Conservation (phyloP, 1,140 invertebrate genomes). For the Tribolium madens region DNA sequence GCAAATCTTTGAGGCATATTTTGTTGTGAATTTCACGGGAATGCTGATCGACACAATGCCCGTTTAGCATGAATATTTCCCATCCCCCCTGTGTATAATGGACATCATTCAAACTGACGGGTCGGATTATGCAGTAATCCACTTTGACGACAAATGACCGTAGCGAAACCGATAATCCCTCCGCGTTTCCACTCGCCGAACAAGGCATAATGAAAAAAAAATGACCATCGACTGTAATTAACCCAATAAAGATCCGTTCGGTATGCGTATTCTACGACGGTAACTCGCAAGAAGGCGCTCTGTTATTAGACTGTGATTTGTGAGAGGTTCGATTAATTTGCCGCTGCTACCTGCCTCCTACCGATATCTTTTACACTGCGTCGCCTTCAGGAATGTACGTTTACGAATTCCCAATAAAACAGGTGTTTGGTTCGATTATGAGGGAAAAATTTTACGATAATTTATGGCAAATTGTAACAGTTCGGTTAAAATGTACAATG, state of each 20-base stretch:
- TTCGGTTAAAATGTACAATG: too few species aligned
- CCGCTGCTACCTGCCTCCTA: constrained; percentile 43
- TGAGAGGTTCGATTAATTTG: constrained; percentile 48
- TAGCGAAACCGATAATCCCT: neutral
- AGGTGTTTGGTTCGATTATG: neutral
- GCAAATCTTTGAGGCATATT: neutral
- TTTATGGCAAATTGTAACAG: too few species aligned
- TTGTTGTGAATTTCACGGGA: constrained; percentile 37
- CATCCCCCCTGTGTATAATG: neutral
- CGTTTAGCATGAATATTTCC: constrained; percentile 39
- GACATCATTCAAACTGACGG: constrained; percentile 39
- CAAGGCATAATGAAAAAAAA: too few species aligned
- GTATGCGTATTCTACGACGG: neutral
- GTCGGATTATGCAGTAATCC: constrained; percentile 23
- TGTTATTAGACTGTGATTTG: constrained; percentile 49
- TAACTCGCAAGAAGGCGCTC: constrained; percentile 31
- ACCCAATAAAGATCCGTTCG: constrained; percentile 4
- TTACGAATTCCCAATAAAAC: constrained; percentile 11
- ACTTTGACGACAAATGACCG: constrained; percentile 31
- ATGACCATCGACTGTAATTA: neutral
- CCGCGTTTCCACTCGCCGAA: too few species aligned
- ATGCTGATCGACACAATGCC: constrained; percentile 15
- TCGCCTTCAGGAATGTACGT: constrained; percentile 12
- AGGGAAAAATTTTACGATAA: neutral
- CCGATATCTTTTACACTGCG: constrained; percentile 12